These are phyloP conservation scores for Euphydryas editha DNA, from an alignment of 2,888 invertebrate genomes.

Conservation along the genomic window DNA sequence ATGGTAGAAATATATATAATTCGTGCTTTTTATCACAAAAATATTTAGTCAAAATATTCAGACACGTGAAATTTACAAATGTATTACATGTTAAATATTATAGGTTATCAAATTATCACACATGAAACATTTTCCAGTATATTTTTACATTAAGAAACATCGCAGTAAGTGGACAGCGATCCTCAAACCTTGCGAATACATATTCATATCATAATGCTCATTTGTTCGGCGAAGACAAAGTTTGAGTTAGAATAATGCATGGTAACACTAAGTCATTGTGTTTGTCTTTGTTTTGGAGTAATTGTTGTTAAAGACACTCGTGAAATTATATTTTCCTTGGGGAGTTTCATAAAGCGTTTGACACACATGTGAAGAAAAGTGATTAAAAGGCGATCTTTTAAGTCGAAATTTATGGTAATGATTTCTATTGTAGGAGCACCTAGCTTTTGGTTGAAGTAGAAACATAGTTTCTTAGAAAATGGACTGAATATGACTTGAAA, in stretches of 20 bases:
- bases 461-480: too few species aligned
- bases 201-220: conserved; percentile 24
- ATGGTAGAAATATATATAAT: too few species aligned
- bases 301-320: conserved; percentile 14
- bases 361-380: background rate
- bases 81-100: too few species aligned
- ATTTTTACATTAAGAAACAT: background rate
- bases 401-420: too few species aligned
- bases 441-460: too few species aligned
- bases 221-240: conserved; percentile 21
- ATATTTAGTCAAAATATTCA: too few species aligned
- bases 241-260: conserved; percentile 13
- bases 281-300: conserved; percentile 14
- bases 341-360: background rate
- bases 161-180: background rate
- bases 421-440: too few species aligned
- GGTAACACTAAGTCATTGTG: conserved; percentile 15
- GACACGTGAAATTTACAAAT: too few species aligned
- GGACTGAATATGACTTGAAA: too few species aligned
- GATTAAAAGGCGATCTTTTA: background rate
- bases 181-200: conserved; percentile 14
- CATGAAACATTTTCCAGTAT: too few species aligned
- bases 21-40: too few species aligned
- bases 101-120: too few species aligned
- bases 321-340: conserved; percentile 4